Evolutionary conservation across 1,140 invertebrate species (phyloP).

Genomic region (Conus ventricosus): DNA sequence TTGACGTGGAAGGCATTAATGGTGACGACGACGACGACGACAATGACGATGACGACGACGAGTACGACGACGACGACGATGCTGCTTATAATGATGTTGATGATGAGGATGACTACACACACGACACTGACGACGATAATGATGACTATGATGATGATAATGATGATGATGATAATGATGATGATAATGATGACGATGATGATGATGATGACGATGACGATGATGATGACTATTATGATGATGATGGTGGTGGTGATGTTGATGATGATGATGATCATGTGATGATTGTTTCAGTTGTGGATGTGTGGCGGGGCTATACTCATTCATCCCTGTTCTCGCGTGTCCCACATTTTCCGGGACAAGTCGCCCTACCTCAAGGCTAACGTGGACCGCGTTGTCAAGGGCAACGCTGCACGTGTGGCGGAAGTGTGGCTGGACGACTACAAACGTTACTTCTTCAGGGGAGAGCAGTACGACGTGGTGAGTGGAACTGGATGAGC

Average conservation of each 20-base stretch:
- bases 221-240: too few species aligned
- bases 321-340: constrained; percentile 97
- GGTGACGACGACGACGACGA: background rate
- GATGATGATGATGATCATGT: background rate
- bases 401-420: constrained; percentile 75
- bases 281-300: constrained; percentile 84
- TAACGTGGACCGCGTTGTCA: constrained; percentile 53
- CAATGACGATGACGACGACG: too few species aligned
- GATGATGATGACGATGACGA: background rate
- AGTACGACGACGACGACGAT: too few species aligned
- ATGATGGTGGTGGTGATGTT: too few species aligned
- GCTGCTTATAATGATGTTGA: too few species aligned
- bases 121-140: too few species aligned
- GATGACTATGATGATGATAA: too few species aligned
- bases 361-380: constrained; percentile 87
- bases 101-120: too few species aligned
- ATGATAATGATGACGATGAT: background rate
- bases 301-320: constrained; percentile 97
- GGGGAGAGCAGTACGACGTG: constrained; percentile 95
- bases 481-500: constrained; percentile 73
- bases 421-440: constrained; percentile 87
- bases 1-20: too few species aligned
- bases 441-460: constrained; percentile 87
- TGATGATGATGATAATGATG: too few species aligned
- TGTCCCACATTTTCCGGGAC: constrained; percentile 98